Percentiles rank a stretch among this genome's conserved stretches.
Conservation (phyloP, 2,888 invertebrate genomes). For the Drosophila antonietae region DNA sequence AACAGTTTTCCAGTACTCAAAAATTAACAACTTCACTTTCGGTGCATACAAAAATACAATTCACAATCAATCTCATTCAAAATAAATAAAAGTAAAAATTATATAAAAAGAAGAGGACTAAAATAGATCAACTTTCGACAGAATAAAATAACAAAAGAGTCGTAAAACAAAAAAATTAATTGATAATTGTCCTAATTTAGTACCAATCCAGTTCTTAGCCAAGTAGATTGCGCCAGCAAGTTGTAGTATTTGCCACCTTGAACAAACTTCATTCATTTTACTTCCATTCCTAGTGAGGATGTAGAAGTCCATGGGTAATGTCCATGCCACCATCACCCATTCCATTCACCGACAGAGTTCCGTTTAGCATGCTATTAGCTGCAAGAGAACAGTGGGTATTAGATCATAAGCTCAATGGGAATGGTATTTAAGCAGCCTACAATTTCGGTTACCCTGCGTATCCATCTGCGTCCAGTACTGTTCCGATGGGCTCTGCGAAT, state of each 20-base stretch:
- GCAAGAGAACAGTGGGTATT: conserved; percentile 43
- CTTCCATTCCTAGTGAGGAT: conserved; percentile 63
- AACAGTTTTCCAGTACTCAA: conserved; percentile 30
- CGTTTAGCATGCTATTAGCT: conserved; percentile 91
- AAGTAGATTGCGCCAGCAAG: conserved; percentile 37
- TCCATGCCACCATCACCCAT: conserved; percentile 90
- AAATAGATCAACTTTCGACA: conserved; percentile 23
- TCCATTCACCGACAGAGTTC: conserved; percentile 90
- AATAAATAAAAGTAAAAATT: conserved; percentile 39
- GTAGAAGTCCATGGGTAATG: conserved; percentile 86
- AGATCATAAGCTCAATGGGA: background rate
- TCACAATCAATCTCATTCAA: conserved; percentile 25
- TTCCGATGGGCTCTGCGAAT: conserved; percentile 96
- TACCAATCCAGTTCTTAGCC: conserved; percentile 38
- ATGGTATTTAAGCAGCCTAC: conserved; percentile 57
- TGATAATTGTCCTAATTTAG: conserved; percentile 27
- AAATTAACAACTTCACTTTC: conserved; percentile 17
- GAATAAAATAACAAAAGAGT: conserved; percentile 35
- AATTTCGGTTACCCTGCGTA: conserved; percentile 86
- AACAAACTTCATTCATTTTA: conserved; percentile 13
- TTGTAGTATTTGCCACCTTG: conserved; percentile 31
- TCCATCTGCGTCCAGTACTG: conserved; percentile 95
- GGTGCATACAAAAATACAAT: conserved; percentile 20
- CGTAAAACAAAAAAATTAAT: conserved; percentile 22
- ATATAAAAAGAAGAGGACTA: conserved; percentile 20